phyloP scores from a whole-genome alignment of 2,888 invertebrate species.

The Drosophila lacicola region DNA sequence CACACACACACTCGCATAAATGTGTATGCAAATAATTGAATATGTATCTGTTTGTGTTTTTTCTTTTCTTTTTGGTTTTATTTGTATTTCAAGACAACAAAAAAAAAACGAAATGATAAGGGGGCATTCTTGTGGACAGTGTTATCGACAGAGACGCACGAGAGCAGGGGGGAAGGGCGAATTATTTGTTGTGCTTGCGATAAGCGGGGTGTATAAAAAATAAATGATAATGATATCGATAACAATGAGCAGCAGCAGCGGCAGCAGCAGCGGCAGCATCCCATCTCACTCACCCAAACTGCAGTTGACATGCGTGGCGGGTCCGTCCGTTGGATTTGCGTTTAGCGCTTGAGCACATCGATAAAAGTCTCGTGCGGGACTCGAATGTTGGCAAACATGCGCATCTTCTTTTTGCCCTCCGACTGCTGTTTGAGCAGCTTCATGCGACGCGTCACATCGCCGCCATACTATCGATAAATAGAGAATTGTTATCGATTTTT shows the following conservation, averaged over 20 bases:
- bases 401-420: constrained; percentile 97
- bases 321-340: neutral
- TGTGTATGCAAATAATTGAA: constrained; percentile 15
- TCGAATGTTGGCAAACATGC: constrained; percentile 95
- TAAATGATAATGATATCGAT: constrained; percentile 29
- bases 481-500: neutral
- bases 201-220: constrained; percentile 28
- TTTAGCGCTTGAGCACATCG: constrained; percentile 92
- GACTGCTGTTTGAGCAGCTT: constrained; percentile 95
- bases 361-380: constrained; percentile 97
- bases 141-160: constrained; percentile 25
- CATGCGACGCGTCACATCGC: constrained; percentile 94
- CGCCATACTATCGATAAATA: constrained; percentile 90
- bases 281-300: constrained; percentile 35
- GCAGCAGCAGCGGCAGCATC: constrained; percentile 10
- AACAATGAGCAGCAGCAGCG: constrained; percentile 5
- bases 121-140: constrained; percentile 22
- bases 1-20: neutral
- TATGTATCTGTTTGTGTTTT: constrained; percentile 3
- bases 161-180: constrained; percentile 1
- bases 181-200: constrained; percentile 27
- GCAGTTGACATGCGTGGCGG: constrained; percentile 4
- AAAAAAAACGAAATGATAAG: constrained; percentile 45
- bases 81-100: constrained; percentile 45
- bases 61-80: constrained; percentile 16